These are phyloP conservation scores for Cybosia mesomella DNA, from an alignment of 2,888 invertebrate species.

Conservation along the genomic window DNA sequence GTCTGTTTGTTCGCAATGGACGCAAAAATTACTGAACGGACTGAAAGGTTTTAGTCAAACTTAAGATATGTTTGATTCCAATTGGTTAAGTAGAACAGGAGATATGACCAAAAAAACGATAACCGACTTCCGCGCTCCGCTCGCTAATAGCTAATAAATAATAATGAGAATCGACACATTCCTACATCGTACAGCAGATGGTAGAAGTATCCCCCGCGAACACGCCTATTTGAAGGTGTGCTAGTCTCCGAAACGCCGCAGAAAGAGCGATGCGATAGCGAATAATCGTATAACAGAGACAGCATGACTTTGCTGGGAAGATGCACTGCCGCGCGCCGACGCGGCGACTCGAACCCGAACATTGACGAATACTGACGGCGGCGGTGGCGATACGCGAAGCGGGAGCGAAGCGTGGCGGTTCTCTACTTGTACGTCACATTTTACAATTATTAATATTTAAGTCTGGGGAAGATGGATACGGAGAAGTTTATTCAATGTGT, in stretches of 20 bases:
- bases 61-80: no score
- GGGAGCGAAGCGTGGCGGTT: conserved; percentile 9
- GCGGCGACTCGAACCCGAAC: neutral
- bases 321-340: neutral
- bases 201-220: neutral
- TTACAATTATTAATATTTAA: neutral
- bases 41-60: no score
- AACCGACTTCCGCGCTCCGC: no score
- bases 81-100: no score
- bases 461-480: conserved; percentile 8
- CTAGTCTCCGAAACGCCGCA: neutral
- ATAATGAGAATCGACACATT: neutral
- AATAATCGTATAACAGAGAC: conserved; percentile 5
- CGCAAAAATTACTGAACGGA: no score
- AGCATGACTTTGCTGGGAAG: neutral
- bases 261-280: neutral
- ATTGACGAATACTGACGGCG: neutral
- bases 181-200: no score
- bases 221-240: neutral
- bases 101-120: no score
- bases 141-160: no score
- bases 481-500: conserved; percentile 20
- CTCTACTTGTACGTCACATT: neutral
- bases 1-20: no score
- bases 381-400: conserved; percentile 10